A percentile compares a stretch with the other conserved stretches of the same genome.
Conservation (phyloP, 1,140 invertebrate genomes). For the Zaprionus africanus region DNA sequence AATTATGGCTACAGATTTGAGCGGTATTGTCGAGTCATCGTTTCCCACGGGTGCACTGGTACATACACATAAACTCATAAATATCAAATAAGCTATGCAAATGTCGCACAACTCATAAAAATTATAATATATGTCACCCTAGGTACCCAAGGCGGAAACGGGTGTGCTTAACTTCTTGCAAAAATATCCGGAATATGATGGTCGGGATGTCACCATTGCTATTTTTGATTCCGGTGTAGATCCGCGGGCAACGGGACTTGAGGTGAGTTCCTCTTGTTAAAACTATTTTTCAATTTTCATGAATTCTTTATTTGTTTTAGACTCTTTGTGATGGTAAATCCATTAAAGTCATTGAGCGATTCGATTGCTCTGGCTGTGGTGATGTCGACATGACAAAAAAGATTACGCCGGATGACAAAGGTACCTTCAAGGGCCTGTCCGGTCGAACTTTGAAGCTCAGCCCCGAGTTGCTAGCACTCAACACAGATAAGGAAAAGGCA, state of each 20-base stretch:
- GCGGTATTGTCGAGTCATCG: conserved; percentile 88
- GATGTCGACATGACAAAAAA: conserved; percentile 96
- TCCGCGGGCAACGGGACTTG: conserved; percentile 96
- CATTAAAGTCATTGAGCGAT: conserved; percentile 96
- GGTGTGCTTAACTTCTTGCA: conserved; percentile 94
- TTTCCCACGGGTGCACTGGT: conserved; percentile 92
- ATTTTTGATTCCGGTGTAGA: conserved; percentile 99
- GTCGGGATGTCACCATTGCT: conserved; percentile 95
- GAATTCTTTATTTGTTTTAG: conserved; percentile 85
- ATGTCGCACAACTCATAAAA: neutral
- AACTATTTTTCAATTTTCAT: neutral
- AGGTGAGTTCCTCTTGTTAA: conserved; percentile 87
- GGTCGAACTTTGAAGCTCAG: conserved; percentile 91
- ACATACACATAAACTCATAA: conserved; percentile 14
- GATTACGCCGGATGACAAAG: conserved; percentile 89
- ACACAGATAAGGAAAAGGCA: conserved; percentile 86
- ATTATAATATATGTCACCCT: neutral
- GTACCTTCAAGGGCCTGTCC: conserved; percentile 92
- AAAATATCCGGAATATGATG: conserved; percentile 97
- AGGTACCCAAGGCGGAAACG: conserved; percentile 97
- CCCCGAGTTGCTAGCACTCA: conserved; percentile 56
- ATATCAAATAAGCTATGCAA: neutral
- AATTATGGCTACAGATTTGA: conserved; percentile 69
- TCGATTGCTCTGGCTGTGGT: conserved; percentile 97
- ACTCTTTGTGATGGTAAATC: conserved; percentile 89